phyloP scores from a whole-genome alignment of 2,113 vertebrate genomes.

The Thymallus thymallus region DNA sequence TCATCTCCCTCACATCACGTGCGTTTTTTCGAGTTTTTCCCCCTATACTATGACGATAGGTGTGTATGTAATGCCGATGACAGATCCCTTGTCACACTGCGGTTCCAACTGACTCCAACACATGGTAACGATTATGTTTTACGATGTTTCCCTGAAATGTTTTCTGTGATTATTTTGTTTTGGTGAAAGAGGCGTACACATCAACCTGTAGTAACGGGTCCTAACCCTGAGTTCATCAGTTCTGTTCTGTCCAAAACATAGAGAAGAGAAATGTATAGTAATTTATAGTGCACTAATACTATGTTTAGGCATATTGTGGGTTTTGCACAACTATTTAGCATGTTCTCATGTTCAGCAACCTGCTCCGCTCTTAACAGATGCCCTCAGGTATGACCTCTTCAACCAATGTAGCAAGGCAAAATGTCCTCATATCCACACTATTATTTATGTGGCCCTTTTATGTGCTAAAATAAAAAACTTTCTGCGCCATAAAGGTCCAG shows the following conservation, averaged over 20 bases:
- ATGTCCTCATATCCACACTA: background rate
- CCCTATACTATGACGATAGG: conserved; percentile 39
- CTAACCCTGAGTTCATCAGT: background rate
- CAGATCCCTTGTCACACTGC: conserved; percentile 55
- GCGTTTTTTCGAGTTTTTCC: conserved; percentile 48
- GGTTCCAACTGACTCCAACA: conserved; percentile 64
- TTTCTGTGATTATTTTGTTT: conserved; percentile 63
- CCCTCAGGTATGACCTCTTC: background rate
- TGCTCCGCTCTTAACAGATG: no score
- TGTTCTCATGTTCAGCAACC: no score
- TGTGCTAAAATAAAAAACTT: background rate
- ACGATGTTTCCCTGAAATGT: conserved; percentile 53
- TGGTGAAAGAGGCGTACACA: conserved; percentile 45
- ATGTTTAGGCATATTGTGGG: background rate
- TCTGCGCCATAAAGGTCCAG: background rate
- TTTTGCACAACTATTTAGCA: no score
- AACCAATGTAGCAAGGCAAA: background rate
- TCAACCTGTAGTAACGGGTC: conserved; percentile 4
- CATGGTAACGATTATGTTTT: conserved; percentile 68
- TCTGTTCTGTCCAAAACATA: background rate
- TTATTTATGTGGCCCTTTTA: background rate
- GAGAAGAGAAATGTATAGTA: no score
- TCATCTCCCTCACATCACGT: no score
- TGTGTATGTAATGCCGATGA: conserved; percentile 60
- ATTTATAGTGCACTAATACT: background rate